Evolutionary conservation across 1,140 invertebrate genomes (phyloP).

Genomic region (Carcinoscorpius rotundicauda): DNA sequence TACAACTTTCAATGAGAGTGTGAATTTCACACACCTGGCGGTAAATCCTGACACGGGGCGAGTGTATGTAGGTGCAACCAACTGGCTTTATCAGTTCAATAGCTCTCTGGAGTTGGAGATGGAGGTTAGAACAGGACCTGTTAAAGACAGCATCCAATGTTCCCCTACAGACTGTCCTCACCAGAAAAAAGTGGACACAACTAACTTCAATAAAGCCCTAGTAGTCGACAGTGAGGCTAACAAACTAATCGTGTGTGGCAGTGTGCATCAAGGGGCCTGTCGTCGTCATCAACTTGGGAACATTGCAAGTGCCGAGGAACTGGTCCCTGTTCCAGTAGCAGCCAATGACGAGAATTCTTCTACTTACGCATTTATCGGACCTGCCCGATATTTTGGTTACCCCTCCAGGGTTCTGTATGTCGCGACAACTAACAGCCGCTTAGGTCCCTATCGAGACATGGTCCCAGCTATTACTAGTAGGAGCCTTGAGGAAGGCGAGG

Average conservation of each 20-base stretch:
- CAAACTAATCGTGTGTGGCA: conserved; percentile 75
- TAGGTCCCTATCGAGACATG: conserved; percentile 78
- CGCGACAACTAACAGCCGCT: conserved; percentile 83
- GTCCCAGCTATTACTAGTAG: conserved; percentile 85
- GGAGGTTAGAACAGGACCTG: conserved; percentile 54
- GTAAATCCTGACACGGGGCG: conserved; percentile 44
- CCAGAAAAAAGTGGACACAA: conserved; percentile 44
- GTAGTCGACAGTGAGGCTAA: conserved; percentile 69
- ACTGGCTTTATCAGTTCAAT: conserved; percentile 68
- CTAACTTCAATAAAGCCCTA: conserved; percentile 85
- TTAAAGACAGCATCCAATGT: conserved; percentile 70
- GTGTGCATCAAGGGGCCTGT: conserved; percentile 74
- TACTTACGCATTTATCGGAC: conserved; percentile 87
- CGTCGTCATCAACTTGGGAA: conserved; percentile 69
- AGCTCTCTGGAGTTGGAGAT: conserved; percentile 54
- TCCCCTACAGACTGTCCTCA: conserved; percentile 62
- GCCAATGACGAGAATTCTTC: conserved; percentile 84
- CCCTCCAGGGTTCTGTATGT: conserved; percentile 66
- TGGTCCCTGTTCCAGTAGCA: conserved; percentile 65
- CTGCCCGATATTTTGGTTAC: conserved; percentile 61
- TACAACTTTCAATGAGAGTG: conserved; percentile 28
- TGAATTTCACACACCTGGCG: conserved; percentile 43
- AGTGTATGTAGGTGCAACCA: conserved; percentile 67
- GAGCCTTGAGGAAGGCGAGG: conserved; percentile 51
- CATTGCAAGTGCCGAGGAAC: conserved; percentile 58